These are phyloP conservation scores for Orestias chungarensis DNA, from an alignment of 2,797 vertebrate genomes.

Conservation along the genomic window DNA sequence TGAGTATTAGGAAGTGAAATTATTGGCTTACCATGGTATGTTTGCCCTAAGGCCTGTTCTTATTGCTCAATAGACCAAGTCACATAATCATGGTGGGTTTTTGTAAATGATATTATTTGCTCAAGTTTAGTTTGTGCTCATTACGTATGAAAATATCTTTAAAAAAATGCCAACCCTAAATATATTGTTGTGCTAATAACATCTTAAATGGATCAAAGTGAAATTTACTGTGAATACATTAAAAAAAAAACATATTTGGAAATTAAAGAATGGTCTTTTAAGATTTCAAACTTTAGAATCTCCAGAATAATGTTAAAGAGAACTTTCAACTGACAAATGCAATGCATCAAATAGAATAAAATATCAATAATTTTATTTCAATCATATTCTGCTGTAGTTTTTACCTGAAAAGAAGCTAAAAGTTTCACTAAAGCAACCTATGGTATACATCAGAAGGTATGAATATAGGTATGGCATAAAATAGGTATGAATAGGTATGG, in stretches of 20 bases:
- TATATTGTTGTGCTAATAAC: neutral
- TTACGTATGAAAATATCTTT: neutral
- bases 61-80: neutral
- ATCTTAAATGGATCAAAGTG: neutral
- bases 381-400: neutral
- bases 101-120: neutral
- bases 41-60: neutral
- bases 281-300: neutral
- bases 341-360: neutral
- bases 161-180: neutral
- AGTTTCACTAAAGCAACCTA: neutral
- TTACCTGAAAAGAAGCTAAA: neutral
- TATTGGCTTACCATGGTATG: neutral
- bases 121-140: neutral
- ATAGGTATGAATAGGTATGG: too few species aligned
- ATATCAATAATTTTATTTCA: neutral
- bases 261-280: neutral
- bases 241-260: neutral
- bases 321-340: neutral
- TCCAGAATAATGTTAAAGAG: neutral
- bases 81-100: neutral
- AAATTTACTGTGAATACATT: neutral
- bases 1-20: neutral
- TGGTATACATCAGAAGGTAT: neutral
- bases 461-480: too few species aligned